Evolutionary conservation across 2,113 vertebrate genomes (phyloP), one percentile per base, ranked within the genome.

Genomic region (Zosterops hypoxanthus): DNA sequence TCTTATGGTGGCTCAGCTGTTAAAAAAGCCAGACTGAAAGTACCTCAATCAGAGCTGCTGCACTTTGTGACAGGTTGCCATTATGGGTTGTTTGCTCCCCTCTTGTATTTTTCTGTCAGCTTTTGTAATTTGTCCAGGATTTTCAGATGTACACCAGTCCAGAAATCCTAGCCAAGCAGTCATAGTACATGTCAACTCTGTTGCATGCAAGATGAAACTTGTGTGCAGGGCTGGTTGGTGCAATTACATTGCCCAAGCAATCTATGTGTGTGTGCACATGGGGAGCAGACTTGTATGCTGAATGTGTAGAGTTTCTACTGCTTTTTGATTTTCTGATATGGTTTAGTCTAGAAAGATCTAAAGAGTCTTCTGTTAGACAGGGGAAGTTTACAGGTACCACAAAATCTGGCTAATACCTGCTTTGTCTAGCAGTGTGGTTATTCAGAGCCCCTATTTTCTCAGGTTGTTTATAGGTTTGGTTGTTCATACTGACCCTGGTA

Each of bases 211-310:
- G 85, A 29, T 73, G 16, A 61, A 92, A 73, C 55, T 69, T 0
- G 7, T 50, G 34, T 69, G 53, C n/a, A 22, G 63, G 82, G 53
- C 82, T 11, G 28, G 82, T 61, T 90, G 66, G 44, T 61, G 36
- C 59, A 39, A 61, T 69, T 50, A 22, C 9, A 17, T 80, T 0
- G 0, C 9, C 5, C 41, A 55, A 55, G 5, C 1, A 3, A 34
- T 47, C 49, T 72, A 6, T 49, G 31, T 68, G 39, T 12, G 3
- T 0, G 0, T 19, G 44, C 4, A 39, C 11, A 8, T 12, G 36
- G 31, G n/a, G 57, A 68, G 31, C 49, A 39, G 46, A 14, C 31
- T 76, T 0, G 0, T 56, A 16, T 49, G 56, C 49, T 68, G 28
- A 52, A 36, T 52, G 39, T 3, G 0, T 33, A 24, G 14, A n/a